These are phyloP conservation scores for Sisyra terminalis DNA, from an alignment of 2,888 invertebrate species.

Conservation along the genomic window DNA sequence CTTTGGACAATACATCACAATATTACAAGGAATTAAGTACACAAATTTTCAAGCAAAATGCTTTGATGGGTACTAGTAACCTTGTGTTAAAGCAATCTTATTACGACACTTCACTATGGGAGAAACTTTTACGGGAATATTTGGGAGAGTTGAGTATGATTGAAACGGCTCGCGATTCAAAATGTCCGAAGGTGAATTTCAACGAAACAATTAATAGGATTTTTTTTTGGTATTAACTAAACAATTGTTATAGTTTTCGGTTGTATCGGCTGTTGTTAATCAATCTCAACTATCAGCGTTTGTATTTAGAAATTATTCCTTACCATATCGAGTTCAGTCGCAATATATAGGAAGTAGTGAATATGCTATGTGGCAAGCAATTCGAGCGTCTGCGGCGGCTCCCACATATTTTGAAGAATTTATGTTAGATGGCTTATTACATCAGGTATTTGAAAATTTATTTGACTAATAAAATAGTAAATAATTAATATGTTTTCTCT, in stretches of 20 bases:
- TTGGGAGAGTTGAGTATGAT: constrained; percentile 44
- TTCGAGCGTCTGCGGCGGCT: constrained; percentile 79
- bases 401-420: constrained; percentile 84
- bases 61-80: constrained; percentile 51
- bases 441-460: constrained; percentile 32
- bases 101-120: constrained; percentile 76
- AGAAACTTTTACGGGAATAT: constrained; percentile 50
- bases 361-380: constrained; percentile 65
- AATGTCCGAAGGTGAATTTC: constrained; percentile 37
- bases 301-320: constrained; percentile 73
- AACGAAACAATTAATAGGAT: constrained; percentile 9
- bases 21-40: constrained; percentile 41
- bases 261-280: constrained; percentile 66
- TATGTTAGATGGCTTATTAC: constrained; percentile 46
- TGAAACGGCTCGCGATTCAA: constrained; percentile 33
- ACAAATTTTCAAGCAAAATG: constrained; percentile 48
- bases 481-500: not conserved
- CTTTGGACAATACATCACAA: constrained; percentile 40
- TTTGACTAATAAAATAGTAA: too few relatives aligned
- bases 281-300: constrained; percentile 54
- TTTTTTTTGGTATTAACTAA: not conserved
- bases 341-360: constrained; percentile 54
- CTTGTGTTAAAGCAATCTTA: constrained; percentile 76
- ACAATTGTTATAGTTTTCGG: constrained; percentile 39
- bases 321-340: constrained; percentile 49